Conservation (phyloP, 2,888 invertebrate species). For the Drosophila stalkeri region DNA sequence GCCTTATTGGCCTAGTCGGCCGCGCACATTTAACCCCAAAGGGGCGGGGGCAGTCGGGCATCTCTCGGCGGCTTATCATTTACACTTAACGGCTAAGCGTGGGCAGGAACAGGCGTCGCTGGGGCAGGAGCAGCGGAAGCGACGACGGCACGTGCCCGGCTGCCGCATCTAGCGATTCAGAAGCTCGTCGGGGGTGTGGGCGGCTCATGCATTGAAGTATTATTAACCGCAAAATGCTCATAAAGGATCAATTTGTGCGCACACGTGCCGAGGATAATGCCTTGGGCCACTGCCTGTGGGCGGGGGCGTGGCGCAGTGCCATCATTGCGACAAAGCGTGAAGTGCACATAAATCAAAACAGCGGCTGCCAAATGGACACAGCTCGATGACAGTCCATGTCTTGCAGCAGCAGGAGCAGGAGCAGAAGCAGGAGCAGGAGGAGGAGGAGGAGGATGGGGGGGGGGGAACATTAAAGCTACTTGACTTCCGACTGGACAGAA, state of each 20-base stretch:
- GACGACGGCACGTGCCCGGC: slow-evolving; percentile 71
- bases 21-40: slow-evolving; percentile 52
- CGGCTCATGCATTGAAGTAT: slow-evolving; percentile 46
- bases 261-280: slow-evolving; percentile 78
- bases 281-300: slow-evolving; percentile 14
- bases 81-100: slow-evolving; percentile 81
- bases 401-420: neutral
- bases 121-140: slow-evolving; percentile 10
- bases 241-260: slow-evolving; percentile 80
- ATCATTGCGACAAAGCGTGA: slow-evolving; percentile 62
- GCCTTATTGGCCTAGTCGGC: slow-evolving; percentile 40
- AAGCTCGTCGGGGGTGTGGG: slow-evolving; percentile 5
- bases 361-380: slow-evolving; percentile 62
- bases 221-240: slow-evolving; percentile 82
- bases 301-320: slow-evolving; percentile 31
- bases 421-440: too few species aligned
- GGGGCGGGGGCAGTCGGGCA: slow-evolving; percentile 14
- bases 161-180: slow-evolving; percentile 50
- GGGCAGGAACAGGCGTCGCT: slow-evolving; percentile 32
- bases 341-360: slow-evolving; percentile 72
- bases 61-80: slow-evolving; percentile 69
- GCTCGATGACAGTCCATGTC: slow-evolving; percentile 25
- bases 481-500: neutral
- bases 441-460: too few species aligned
- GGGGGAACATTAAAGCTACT: neutral